Percentiles rank a stretch among this genome's conserved stretches.
phyloP scores from a whole-genome alignment of 2,113 vertebrate genomes.

The Pituophis catenifer region DNA sequence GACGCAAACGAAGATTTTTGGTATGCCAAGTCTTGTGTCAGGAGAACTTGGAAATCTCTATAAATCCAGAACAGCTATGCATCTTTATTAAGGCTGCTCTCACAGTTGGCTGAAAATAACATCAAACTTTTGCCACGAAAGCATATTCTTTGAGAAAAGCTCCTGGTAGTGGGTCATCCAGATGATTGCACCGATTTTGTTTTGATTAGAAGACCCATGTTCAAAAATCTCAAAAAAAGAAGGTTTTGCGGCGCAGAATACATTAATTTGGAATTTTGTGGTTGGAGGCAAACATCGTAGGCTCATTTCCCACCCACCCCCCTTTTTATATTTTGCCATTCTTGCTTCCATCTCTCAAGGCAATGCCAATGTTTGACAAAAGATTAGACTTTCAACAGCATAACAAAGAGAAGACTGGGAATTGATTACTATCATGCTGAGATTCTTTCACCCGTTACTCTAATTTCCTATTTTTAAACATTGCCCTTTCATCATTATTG shows the following conservation, averaged over 20 bases:
- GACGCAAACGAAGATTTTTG: neutral
- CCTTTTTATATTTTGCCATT: neutral
- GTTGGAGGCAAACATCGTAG: neutral
- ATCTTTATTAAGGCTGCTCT: neutral
- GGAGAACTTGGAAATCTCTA: neutral
- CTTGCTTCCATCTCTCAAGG: neutral
- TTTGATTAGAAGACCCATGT: neutral
- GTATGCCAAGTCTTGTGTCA: neutral
- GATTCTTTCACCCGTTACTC: neutral
- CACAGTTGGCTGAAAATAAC: neutral
- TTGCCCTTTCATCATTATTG: conserved; percentile 15
- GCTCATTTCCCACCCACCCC: neutral
- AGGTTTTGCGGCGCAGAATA: neutral
- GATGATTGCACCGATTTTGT: neutral
- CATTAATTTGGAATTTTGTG: neutral
- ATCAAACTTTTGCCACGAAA: neutral
- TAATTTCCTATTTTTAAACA: conserved; percentile 1
- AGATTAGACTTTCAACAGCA: neutral
- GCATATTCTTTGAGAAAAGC: neutral
- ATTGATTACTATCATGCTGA: neutral
- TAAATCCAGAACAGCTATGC: neutral
- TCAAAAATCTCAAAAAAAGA: neutral
- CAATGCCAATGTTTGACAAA: neutral
- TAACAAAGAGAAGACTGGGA: neutral
- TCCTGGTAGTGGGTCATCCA: neutral